Evolutionary conservation across 2,888 invertebrate genomes (phyloP).

Genomic region (Eremobia ochroleuca): DNA sequence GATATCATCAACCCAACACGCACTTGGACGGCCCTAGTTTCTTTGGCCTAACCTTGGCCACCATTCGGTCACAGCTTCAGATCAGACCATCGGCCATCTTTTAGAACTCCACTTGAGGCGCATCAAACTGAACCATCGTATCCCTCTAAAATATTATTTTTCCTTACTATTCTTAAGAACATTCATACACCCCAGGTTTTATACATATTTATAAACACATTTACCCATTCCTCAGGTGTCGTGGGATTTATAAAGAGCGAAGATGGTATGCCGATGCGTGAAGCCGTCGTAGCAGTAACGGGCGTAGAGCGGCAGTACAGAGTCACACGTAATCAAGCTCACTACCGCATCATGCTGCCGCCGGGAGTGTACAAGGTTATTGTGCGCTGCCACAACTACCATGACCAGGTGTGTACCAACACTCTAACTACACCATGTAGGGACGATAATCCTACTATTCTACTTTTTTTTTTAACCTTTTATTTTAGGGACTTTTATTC

Average conservation of each 20-base stretch:
- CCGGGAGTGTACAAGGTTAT: slow-evolving; percentile 92
- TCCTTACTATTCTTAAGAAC: neutral
- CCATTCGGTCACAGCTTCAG: too few species aligned
- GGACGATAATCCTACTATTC: neutral
- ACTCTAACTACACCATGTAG: neutral
- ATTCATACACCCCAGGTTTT: neutral
- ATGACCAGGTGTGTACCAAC: slow-evolving; percentile 80
- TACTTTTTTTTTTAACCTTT: too few species aligned
- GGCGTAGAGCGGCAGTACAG: slow-evolving; percentile 91
- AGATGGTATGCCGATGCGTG: slow-evolving; percentile 92
- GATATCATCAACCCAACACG: too few species aligned
- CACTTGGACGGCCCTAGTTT: too few species aligned
- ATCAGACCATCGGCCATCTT: too few species aligned
- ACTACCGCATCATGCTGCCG: slow-evolving; percentile 93
- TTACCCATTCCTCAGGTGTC: slow-evolving; percentile 88
- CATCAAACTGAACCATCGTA: too few species aligned
- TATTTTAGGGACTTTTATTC: too few species aligned
- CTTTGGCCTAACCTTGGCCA: too few species aligned
- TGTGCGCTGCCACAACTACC: slow-evolving; percentile 92
- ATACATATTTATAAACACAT: neutral
- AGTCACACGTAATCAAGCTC: slow-evolving; percentile 93
- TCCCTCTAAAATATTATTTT: neutral
- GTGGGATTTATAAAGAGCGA: slow-evolving; percentile 93
- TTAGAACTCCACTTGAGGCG: too few species aligned
- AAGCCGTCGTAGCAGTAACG: slow-evolving; percentile 93